Base-by-base conservation (phyloP, 2,888 invertebrate genomes). In the Epsilonema sp. region DNA sequence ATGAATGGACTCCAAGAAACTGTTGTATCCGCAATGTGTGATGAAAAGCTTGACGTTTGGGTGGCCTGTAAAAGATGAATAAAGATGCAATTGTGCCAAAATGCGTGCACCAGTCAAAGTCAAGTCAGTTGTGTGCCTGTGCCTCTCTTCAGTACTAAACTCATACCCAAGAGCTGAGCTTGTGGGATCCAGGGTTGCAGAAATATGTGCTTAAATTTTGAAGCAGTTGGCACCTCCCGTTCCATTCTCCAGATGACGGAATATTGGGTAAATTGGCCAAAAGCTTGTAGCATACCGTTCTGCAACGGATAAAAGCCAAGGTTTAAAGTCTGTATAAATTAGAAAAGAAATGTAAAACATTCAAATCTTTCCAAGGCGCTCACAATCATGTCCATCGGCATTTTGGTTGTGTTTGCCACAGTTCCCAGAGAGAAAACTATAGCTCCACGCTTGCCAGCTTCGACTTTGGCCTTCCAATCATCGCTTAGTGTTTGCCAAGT, bases 21-120 rank as follows among this genome's bases (percentile, higher is more conserved):
- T 58, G 45, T 62, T 61, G 49, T 61, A 61, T 16, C 61, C 61
- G 16, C 61, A 61, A 45, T 61, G 61, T n/a, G 61, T 61, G 40
- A 61, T 56, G 46, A 61, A 51, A 26, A 61, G 48, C 41, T 52
- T 53, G 44, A 55, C 58, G 45, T 55, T 53, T 13, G 59, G 58
- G 36, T 58, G 58, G 44, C 45, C 59, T 58, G 42, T 48, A 26
- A 39, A 39, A n/a, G n/a, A n/a, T n/a, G n/a, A n/a, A n/a, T n/a
- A n/a, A n/a, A n/a, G n/a, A n/a, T n/a, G n/a, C n/a, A n/a, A n/a
- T n/a, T n/a, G n/a, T n/a, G n/a, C n/a, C n/a, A n/a, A n/a, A n/a
- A n/a, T n/a, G n/a, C n/a, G n/a, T n/a, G n/a, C n/a, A n/a, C n/a
- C n/a, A n/a, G n/a, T n/a, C n/a, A n/a, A n/a, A n/a, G n/a, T n/a